Percentiles rank a stretch among this genome's conserved stretches.
Conservation (phyloP, 2,888 invertebrate genomes). For the Fissipunctia ypsillon region DNA sequence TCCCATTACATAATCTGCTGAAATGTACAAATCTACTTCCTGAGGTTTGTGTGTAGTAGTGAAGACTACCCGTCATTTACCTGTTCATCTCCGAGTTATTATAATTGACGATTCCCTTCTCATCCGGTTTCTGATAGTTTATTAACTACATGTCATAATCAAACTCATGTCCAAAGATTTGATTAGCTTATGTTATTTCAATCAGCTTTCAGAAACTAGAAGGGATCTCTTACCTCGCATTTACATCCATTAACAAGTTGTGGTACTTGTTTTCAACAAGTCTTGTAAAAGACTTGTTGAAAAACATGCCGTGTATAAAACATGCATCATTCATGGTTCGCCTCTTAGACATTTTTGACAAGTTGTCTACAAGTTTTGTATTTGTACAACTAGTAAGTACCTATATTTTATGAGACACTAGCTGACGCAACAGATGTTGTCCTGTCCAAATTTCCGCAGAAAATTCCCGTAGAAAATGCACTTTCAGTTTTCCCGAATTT, state of each 20-base stretch:
- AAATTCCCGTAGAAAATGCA: too few species aligned
- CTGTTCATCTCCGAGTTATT: constrained; percentile 4
- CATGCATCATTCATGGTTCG: too few species aligned
- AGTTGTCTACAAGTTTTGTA: too few species aligned
- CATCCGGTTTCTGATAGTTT: neutral
- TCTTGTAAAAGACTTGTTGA: neutral
- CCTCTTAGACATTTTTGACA: too few species aligned
- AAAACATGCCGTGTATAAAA: neutral
- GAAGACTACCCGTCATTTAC: neutral
- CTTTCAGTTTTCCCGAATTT: too few species aligned
- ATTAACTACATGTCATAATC: constrained; percentile 14
- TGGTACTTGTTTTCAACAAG: neutral
- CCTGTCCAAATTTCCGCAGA: too few species aligned
- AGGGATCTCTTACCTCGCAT: neutral
- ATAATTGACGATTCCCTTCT: constrained; percentile 1
- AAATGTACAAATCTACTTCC: neutral
- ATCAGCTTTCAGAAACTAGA: neutral
- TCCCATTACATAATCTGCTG: neutral
- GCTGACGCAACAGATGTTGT: too few species aligned
- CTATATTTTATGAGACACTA: too few species aligned
- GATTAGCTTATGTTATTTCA: constrained; percentile 2
- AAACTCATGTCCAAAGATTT: constrained; percentile 5
- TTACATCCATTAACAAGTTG: neutral
- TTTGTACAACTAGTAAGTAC: too few species aligned
- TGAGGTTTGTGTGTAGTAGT: neutral